Base-by-base conservation (phyloP, 2,888 invertebrate species). In the Microctonus aethiopoides region DNA sequence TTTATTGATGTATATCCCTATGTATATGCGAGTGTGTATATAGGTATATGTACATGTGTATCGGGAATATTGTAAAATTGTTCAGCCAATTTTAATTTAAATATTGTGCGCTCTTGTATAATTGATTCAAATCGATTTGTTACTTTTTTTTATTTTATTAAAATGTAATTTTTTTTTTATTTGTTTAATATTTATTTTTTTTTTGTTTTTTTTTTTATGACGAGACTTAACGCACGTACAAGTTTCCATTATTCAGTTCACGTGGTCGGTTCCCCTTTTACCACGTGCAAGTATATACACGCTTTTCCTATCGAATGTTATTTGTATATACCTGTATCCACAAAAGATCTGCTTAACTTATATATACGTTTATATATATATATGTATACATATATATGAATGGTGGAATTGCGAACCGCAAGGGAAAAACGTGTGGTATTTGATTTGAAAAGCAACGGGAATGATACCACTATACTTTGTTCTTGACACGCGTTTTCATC, bases 191-290 rank as follows among this genome's bases (percentile, higher is more conserved):
- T 63, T 29, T 52, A 34, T 46, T 63, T 11, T 16, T 34, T 34
- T 34, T 29, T 13, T 29, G 52, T 34, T 16, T 63, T 67, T 70
- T 72, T 75, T 68, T 74, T 75, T 67, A 61, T 52, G 56, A 68
- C 67, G n/a, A 63, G 63, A 29, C 46, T 63, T 63, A 52, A 63
- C 63, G 52, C 63, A 63, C 52, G 63, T 63, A 63, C 34, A 34
- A 52, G 65, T 73, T 74, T 77, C 72, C 75, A 75, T 77, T 75
- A 78, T 73, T 77, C 75, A 73, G 71, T 51, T 72, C 60, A 51
- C 72, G 62, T 56, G 24, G 59, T 52, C 60, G 6, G n/a, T 26
- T 24, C 60, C 60, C 60, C 29, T 52, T 52, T 63, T 20, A 10
- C 13, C 32, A 63, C 32, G 41, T 51, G 39, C 39, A 39, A 39